Evolutionary conservation across 2,888 invertebrate genomes (phyloP), one percentile per base, ranked within the genome.

Genomic region (Mesoligia furuncula): DNA sequence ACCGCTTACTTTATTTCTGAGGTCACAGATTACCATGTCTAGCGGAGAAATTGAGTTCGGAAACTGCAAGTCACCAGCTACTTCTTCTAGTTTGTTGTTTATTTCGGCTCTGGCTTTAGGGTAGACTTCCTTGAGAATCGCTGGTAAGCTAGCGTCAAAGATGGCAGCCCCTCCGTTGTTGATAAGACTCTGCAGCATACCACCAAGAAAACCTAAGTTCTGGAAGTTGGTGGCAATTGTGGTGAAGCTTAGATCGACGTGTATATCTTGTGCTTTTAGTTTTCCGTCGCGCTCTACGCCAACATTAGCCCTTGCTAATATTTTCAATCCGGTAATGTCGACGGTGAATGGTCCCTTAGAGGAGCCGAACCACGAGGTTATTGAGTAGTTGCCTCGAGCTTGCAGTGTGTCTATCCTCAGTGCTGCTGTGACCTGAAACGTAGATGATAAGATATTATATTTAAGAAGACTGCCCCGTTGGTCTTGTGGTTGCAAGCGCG

Each of bases 21-120:
- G 97, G 90, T 98, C 98, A 0, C 98, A 97, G 66, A 99, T 97
- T 3, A 98, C 97, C 97, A 98, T 98, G 91, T 99, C 99, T 80
- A 99, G 96, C 0, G 99, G 98, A 31, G 98, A 98, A 88, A 99
- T 98, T 0, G 98, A 98, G 92, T 98, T 98, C 0, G 98, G 98
- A 90, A 99, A 98, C 77, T 97, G 97, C 88, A 98, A 97, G 77
- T 97, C 97, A 0, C 97, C 97, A 17, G 98, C 97, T 27, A 98
- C 91, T 87, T 98, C 97, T 48, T 97, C 97, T 57, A 99, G 97
- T 91, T 98, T 97, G 7, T 97, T 97, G 92, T 99, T 98, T 2
- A 99, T 97, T 91, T 98, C 98, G 1, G 96, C 97, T 86, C 98
- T 97, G 1, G 98, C 96, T 91, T 98, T 98, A 1, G 97, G 97